Conservation (phyloP, 1,140 invertebrate species). For the Anoplolepis gracilipes region DNA sequence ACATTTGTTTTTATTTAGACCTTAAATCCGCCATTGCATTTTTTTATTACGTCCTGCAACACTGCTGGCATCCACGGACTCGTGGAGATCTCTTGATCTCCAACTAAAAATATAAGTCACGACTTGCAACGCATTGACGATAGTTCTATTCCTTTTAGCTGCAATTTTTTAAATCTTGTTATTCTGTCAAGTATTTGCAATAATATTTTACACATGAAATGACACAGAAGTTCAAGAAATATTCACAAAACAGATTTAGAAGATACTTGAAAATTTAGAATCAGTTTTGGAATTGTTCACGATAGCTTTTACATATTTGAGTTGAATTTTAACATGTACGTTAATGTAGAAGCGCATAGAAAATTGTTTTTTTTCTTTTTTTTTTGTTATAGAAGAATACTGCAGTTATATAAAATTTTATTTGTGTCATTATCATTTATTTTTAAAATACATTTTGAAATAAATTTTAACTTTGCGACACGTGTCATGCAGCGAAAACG, state of each 20-base stretch:
- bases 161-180: constrained; percentile 1
- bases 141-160: constrained; percentile 17
- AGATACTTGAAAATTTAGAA: background rate
- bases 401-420: background rate
- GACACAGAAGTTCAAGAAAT: background rate
- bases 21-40: constrained; percentile 28
- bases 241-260: background rate
- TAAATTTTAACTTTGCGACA: background rate
- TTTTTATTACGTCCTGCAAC: background rate
- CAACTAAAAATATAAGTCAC: constrained; percentile 19
- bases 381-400: background rate
- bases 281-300: background rate
- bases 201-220: background rate
- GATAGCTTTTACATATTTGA: background rate
- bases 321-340: background rate
- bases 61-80: constrained; percentile 3
- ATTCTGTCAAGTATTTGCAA: background rate
- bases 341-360: background rate
- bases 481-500: background rate
- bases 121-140: background rate
- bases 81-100: background rate
- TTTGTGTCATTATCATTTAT: background rate
- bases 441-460: background rate
- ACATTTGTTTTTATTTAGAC: background rate
- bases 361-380: background rate